Percentiles rank a stretch among this genome's conserved stretches.
phyloP scores from a whole-genome alignment of 37 sponge, comb jelly and placozoan species.

The Petrosia ficiformis region DNA sequence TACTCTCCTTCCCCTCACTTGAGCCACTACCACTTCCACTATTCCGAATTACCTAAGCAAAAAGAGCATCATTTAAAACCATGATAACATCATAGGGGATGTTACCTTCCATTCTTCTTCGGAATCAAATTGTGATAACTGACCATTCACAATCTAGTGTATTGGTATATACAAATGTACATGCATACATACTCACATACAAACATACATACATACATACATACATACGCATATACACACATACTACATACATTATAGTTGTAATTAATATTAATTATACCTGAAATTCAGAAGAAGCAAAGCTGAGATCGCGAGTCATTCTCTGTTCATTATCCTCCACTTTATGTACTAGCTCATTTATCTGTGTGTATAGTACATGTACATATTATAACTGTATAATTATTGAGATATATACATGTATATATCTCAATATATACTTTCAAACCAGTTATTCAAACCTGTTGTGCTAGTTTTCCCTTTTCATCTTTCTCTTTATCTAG shows the following conservation, averaged over 20 bases:
- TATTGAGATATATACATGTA: not conserved
- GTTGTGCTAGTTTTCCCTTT: constrained; percentile 3
- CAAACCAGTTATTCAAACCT: not conserved
- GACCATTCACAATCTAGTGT: constrained; percentile 29
- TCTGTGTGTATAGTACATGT: not conserved
- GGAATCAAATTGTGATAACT: constrained; percentile 12
- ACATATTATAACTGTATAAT: not conserved
- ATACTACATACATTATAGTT: constrained; percentile 2
- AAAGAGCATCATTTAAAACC: too few relatives aligned
- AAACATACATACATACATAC: too few relatives aligned
- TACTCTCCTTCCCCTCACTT: constrained; percentile 7
- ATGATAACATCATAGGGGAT: too few relatives aligned
- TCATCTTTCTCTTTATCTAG: constrained; percentile 35
- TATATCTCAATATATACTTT: not conserved
- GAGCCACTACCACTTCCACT: constrained; percentile 25
- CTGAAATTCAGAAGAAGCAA: constrained; percentile 35
- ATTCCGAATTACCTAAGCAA: not conserved
- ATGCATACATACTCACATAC: too few relatives aligned
- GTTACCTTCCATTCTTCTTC: constrained; percentile 38
- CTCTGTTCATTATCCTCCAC: constrained; percentile 12
- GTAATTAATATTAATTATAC: constrained; percentile 5
- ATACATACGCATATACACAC: not conserved
- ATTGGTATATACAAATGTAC: too few relatives aligned
- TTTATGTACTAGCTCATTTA: constrained; percentile 10
- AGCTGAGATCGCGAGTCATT: constrained; percentile 9